These are phyloP conservation scores for Escarpia spicata DNA, from an alignment of 2,888 invertebrate genomes.

Conservation along the genomic window DNA sequence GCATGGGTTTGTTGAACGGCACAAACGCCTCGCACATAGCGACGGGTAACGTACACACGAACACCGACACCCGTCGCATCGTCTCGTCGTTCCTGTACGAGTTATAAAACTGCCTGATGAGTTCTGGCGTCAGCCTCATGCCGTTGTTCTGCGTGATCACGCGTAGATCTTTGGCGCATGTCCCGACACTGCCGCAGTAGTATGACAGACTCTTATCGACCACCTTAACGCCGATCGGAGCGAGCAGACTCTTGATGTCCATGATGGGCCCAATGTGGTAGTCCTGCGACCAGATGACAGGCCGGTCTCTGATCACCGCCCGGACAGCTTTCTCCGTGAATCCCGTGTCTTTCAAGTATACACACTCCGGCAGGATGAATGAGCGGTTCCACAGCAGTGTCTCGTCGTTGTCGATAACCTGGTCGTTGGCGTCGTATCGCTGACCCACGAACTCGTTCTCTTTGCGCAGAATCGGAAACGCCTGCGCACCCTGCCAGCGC, in stretches of 20 bases:
- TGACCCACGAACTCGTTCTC: conserved; percentile 43
- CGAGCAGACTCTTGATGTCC: conserved; percentile 43
- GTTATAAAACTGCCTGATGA: conserved; percentile 42
- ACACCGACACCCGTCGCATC: conserved; percentile 41
- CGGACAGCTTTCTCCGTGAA: conserved; percentile 39
- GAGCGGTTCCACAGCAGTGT: conserved; percentile 32
- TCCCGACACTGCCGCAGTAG: conserved; percentile 40
- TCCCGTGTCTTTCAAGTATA: conserved; percentile 43
- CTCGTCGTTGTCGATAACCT: conserved; percentile 32
- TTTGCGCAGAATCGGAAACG: conserved; percentile 41
- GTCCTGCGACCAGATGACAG: conserved; percentile 45
- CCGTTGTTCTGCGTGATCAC: conserved; percentile 45
- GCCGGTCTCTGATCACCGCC: conserved; percentile 37
- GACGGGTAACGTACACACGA: conserved; percentile 44
- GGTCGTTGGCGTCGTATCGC: conserved; percentile 43
- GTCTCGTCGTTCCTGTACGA: conserved; percentile 39
- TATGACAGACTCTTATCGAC: conserved; percentile 46
- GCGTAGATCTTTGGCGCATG: conserved; percentile 42
- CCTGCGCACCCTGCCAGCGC: conserved; percentile 32
- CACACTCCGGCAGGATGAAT: conserved; percentile 39
- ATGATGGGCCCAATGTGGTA: conserved; percentile 45
- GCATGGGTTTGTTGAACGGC: conserved; percentile 43
- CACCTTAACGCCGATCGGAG: conserved; percentile 43
- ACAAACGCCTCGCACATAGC: conserved; percentile 45
- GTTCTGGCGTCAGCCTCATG: conserved; percentile 39